Base-by-base conservation (phyloP, 2,888 invertebrate species). In the Iselma pallidipennis region DNA sequence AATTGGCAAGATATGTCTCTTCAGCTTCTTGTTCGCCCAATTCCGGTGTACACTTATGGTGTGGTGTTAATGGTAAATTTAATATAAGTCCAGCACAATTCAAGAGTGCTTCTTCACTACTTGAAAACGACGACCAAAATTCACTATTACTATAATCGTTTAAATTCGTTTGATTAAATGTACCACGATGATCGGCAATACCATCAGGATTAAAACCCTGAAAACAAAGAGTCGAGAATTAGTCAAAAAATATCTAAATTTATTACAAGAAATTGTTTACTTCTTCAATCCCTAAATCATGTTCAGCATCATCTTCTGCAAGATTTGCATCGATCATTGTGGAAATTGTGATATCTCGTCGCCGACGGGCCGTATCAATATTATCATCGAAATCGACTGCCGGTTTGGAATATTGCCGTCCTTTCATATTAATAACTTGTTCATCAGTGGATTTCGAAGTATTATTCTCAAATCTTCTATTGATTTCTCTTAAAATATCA, bases 41-140 rank as follows among this genome's bases (percentile, higher is more conserved):
- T 0, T 77, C 78, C 3, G 70, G 75, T 0, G 75, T 73, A 70
- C 91, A 91, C 2, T 82, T 78, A 2, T 81, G 77, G 70, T 89
- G 87, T 0, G 91, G 90, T 0, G 87, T 88, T 3, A 91, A 78
- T 0, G 91, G 91, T 29, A 91, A 81, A 78, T 90, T 91, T 5
- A 91, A 81, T 59, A 92, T 88, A 37, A 91, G 81, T 0, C 91
- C 92, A 28, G 87, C 88, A 70, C 92, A 91, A 71, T 90, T 88
- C 12, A 91, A 77, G 4, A 92, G 81, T 0, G 90, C 89, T 75
- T 92, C 92, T 74, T 92, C 92, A 49, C 91, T 91, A 77, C 90
- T 90, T 16, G 91, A 91, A 82, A 91, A 91, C 0, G 91, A 91
- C 0, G 91, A 91, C 89, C 90, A 91, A 81, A 89, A 91, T 78